Evolutionary conservation across 2,113 vertebrate genomes (phyloP).

Genomic region (Zapus hudsonius): DNA sequence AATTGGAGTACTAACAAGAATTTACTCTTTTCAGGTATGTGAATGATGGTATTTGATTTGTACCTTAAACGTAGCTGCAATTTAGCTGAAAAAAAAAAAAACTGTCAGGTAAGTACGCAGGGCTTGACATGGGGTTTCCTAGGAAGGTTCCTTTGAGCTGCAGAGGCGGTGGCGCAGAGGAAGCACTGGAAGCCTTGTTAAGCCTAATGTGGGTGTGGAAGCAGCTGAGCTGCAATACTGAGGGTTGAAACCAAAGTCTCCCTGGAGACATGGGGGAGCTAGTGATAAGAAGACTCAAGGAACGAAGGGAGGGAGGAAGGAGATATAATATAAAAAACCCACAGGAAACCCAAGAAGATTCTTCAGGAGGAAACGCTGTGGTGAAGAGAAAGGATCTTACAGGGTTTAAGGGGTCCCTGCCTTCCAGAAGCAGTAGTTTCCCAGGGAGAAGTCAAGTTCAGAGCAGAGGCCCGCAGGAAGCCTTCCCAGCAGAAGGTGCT

Average conservation of each 20-base stretch:
- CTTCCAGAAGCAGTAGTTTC: not conserved
- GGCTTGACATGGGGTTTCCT: not conserved
- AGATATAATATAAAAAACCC: slow-evolving; percentile 50
- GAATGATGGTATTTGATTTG: slow-evolving; percentile 30
- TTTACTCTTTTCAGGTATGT: slow-evolving; percentile 6
- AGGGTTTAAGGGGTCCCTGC: not conserved
- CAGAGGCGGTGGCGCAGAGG: not conserved
- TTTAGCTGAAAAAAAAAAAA: slow-evolving; percentile 35
- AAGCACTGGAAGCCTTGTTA: not conserved
- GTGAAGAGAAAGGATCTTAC: not conserved
- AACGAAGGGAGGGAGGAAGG: slow-evolving; percentile 7
- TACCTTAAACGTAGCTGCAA: not conserved
- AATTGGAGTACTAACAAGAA: slow-evolving; percentile 23
- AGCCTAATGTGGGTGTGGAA: not conserved
- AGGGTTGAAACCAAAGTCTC: not conserved
- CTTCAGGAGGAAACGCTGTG: slow-evolving; percentile 30
- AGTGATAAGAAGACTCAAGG: not conserved
- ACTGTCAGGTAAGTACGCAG: not conserved
- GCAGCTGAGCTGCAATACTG: not conserved
- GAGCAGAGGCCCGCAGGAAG: not conserved
- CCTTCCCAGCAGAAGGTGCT: not conserved
- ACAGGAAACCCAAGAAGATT: slow-evolving; percentile 34
- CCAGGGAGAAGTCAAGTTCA: not conserved
- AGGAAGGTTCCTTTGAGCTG: not conserved
- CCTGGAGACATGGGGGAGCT: not conserved